Base-by-base conservation (phyloP, 2,888 invertebrate genomes). In the Dasysyrphus albostriatus region DNA sequence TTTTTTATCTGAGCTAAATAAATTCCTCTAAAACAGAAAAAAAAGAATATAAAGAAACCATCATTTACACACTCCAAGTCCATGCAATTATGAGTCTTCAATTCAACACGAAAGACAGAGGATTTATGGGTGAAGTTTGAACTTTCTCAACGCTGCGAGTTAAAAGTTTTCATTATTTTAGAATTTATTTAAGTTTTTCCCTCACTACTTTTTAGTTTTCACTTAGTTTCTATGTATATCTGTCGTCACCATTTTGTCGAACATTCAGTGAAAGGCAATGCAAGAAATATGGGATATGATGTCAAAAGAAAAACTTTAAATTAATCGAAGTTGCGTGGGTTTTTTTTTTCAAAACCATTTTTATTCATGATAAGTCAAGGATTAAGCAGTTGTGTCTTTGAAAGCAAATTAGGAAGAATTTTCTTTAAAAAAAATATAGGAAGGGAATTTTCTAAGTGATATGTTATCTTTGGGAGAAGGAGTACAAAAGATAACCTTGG, bases 301-400 rank as follows among this genome's bases (percentile, higher is more conserved):
- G 63, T 72, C 61, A 74, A 74, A 69, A 67, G 69, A 47, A 82
- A 51, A 85, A 82, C 73, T 85, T 82, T 58, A 82, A 77, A 78
- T 77, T 82, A 85, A 82, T 85, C 82, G 82, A 85, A 77, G 7
- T 32, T 32, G 7, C 24, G 24, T 32, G 32, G 5, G 77, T 82
- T 77, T 44, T 42, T 32, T 51, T 49, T 70, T 58, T 56, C 58
- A 34, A 59, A 81, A 70, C 77, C 73, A 73, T 77, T 69, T 63
- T 74, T 82, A 77, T 82, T 73, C 77, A 47, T 3, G 7, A 51
- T 82, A 76, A 77, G 54, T 73, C 77, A 74, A 77, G 82, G 67
- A 73, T 78, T 85, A 78, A 82, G 73, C 85, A 74, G 82, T 82
- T 82, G 73, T 82, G 73, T 82, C 82, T 78, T 82, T 77, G 85